Evolutionary conservation across 2,113 vertebrate species (phyloP).

Genomic region (Pogona vitticeps): DNA sequence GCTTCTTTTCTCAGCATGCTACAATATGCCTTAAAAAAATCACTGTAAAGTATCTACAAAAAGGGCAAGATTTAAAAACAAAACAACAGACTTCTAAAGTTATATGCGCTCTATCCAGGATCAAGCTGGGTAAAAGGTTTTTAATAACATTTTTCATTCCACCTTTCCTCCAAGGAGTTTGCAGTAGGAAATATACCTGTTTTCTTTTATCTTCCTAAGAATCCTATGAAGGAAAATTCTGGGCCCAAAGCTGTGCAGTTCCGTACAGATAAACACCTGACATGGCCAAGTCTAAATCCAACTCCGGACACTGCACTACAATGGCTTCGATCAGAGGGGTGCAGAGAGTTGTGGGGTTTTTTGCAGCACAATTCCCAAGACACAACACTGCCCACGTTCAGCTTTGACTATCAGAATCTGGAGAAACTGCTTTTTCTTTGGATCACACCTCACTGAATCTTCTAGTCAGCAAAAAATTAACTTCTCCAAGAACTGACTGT

Average conservation of each 20-base stretch:
- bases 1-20: too few species aligned
- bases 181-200: not conserved
- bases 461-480: too few species aligned
- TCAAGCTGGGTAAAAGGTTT: not conserved
- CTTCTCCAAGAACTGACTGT: too few species aligned
- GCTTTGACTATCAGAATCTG: not conserved
- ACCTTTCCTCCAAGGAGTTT: not conserved
- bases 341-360: too few species aligned
- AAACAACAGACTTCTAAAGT: not conserved
- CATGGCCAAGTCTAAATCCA: not conserved
- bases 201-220: not conserved
- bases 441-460: too few species aligned
- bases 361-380: too few species aligned
- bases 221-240: not conserved
- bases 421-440: too few species aligned
- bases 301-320: not conserved
- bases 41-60: too few species aligned
- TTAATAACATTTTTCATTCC: not conserved
- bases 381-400: too few species aligned
- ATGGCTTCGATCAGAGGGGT: not conserved
- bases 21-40: too few species aligned
- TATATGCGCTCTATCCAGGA: not conserved
- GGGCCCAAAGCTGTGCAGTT: not conserved
- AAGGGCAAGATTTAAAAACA: not conserved
- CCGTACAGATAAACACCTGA: not conserved